Evolutionary conservation across 2,888 invertebrate species (phyloP), one percentile per base, ranked within the genome.

Genomic region (Holacanthella duospinosa): DNA sequence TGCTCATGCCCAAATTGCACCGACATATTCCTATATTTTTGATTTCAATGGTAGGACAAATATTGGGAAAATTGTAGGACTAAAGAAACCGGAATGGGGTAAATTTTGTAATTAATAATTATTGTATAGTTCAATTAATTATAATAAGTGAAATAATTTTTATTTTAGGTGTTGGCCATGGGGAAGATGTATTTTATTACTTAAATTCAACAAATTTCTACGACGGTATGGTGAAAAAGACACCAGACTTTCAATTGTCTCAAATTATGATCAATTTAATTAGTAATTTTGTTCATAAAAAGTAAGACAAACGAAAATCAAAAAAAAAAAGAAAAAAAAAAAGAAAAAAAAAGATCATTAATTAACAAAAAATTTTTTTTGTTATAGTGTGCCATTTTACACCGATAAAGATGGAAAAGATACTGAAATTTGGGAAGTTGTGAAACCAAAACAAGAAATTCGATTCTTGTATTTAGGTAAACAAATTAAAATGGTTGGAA

Each of bases 1-100:
- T 64, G 68, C 70, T 21, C 72, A 72, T 59, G 63, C 68, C 27
- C 64, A 67, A 54, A 55, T 67, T 48, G 72, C 70, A n/a, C 68
- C 70, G 36, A 72, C 72, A 0, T 72, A 72, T 54, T 58, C 65
- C 12, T 71, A 71, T 54, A 28, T 66, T 12, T 66, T 66, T 27
- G 56, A 56, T 1, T 66, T 54, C 59, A 43, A 59, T 29, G 66
- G 66, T 19, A 67, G 67, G 57, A 71, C 71, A 24, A 72, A 72
- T 62, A 59, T 72, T n/a, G 72, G 63, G 25, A 68, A 65, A n/a
- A 43, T 64, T 19, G 68, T 66, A 43, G 68, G 70, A 53, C 63
- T 71, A 6, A 64, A 64, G 29, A 62, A 67, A 9, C 25, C 57
- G 0, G 70, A 71, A 59, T 72, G 71, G 72, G 70, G 70, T 68